Conservation (phyloP, 2,113 vertebrate species). For the Pongo abelii region DNA sequence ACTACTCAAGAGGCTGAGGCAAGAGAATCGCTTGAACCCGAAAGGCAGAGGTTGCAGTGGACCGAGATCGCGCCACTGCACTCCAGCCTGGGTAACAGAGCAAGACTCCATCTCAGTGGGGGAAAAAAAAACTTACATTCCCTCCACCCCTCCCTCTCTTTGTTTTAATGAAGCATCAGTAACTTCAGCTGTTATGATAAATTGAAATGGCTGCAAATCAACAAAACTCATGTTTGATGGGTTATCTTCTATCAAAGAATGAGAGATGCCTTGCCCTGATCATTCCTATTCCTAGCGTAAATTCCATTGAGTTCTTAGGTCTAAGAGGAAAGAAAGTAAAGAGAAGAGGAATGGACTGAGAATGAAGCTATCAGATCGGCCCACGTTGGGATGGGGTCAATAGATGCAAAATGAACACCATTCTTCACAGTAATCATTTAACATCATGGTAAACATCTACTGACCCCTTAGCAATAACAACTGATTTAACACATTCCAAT, state of each 20-base stretch:
- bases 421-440: background rate
- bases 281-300: constrained; percentile 60
- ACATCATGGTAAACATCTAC: background rate
- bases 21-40: too few relatives aligned
- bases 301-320: constrained; percentile 27
- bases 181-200: constrained; percentile 53
- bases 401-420: background rate
- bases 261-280: constrained; percentile 16
- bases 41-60: too few relatives aligned
- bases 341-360: background rate
- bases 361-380: background rate
- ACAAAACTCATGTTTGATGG: constrained; percentile 56
- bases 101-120: too few relatives aligned
- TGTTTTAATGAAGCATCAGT: constrained; percentile 49
- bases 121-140: background rate
- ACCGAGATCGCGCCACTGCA: too few relatives aligned
- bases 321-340: background rate
- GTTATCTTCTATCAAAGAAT: constrained; percentile 71
- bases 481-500: background rate
- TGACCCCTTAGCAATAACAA: background rate
- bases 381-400: background rate
- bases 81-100: too few relatives aligned
- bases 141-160: background rate
- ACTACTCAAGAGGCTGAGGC: too few relatives aligned
- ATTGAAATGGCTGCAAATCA: constrained; percentile 55